A percentile compares a stretch with the other conserved stretches of the same genome.
Evolutionary conservation across 2,113 vertebrate genomes (phyloP).

Genomic region (Bufo gargarizans): DNA sequence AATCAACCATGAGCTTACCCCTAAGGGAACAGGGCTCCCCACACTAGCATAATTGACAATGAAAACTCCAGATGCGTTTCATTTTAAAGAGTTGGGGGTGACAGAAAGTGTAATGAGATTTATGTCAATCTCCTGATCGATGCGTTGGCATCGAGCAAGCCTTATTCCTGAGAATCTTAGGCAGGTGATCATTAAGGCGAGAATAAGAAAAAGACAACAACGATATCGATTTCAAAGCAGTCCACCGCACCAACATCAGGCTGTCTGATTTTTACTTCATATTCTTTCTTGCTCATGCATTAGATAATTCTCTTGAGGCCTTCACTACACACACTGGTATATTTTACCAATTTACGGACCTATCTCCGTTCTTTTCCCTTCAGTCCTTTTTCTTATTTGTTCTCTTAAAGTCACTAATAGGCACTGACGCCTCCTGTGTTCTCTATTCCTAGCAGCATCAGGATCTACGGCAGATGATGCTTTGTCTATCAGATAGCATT

Average conservation of each 20-base stretch:
- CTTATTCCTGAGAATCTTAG: slow-evolving; percentile 51
- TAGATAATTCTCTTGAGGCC: slow-evolving; percentile 37
- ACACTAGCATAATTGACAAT: slow-evolving; percentile 46
- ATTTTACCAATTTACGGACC: slow-evolving; percentile 45
- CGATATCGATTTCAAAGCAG: slow-evolving; percentile 61
- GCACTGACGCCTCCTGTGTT: slow-evolving; percentile 9
- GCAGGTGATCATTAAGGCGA: slow-evolving; percentile 61
- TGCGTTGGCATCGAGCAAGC: slow-evolving; percentile 57
- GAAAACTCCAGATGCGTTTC: slow-evolving; percentile 51
- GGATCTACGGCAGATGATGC: slow-evolving; percentile 24
- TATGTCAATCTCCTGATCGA: slow-evolving; percentile 59
- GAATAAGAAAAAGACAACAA: slow-evolving; percentile 55
- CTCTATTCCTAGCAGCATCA: slow-evolving; percentile 42
- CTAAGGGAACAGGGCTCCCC: slow-evolving; percentile 13
- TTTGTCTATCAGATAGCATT: slow-evolving; percentile 16
- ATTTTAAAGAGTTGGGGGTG: slow-evolving; percentile 44
- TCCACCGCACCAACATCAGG: slow-evolving; percentile 52
- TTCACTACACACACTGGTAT: not conserved
- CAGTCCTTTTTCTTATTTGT: slow-evolving; percentile 29
- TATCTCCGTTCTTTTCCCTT: slow-evolving; percentile 2
- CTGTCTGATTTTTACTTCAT: slow-evolving; percentile 46
- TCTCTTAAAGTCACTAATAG: slow-evolving; percentile 35
- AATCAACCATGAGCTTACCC: not conserved
- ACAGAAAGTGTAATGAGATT: slow-evolving; percentile 52
- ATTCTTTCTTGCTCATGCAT: slow-evolving; percentile 30